These are phyloP conservation scores for Globia sparganii DNA, from an alignment of 2,888 invertebrate species.

Conservation along the genomic window DNA sequence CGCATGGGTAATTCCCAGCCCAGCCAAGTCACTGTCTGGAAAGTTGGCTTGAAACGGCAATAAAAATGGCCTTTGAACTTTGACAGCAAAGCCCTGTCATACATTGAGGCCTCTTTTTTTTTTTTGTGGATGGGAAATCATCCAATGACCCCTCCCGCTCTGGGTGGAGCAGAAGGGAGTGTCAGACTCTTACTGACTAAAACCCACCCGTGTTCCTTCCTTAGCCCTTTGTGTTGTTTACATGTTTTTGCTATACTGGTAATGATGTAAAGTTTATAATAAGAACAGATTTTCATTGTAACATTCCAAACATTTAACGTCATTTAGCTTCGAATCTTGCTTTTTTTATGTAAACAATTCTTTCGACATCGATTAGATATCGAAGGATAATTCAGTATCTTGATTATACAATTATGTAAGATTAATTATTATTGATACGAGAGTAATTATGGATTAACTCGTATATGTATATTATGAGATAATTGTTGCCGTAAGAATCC, in stretches of 20 bases:
- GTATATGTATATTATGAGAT: not conserved
- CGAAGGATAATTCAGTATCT: not conserved
- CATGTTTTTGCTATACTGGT: not conserved
- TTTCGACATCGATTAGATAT: slow-evolving; percentile 7
- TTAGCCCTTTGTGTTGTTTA: too few relatives aligned
- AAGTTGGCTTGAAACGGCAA: not conserved
- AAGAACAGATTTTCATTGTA: not conserved
- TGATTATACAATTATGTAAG: not conserved
- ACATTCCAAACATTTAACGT: not conserved
- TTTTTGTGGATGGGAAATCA: too few relatives aligned
- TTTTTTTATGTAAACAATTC: not conserved
- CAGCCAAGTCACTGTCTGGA: not conserved
- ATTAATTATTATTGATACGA: not conserved
- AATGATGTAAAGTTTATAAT: slow-evolving; percentile 13
- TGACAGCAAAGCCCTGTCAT: not conserved
- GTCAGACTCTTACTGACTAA: too few relatives aligned
- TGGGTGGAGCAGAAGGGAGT: too few relatives aligned
- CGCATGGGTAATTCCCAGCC: not conserved
- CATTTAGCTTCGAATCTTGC: not conserved
- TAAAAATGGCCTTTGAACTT: not conserved
- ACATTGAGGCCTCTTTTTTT: not conserved
- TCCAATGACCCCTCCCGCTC: too few relatives aligned
- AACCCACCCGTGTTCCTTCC: too few relatives aligned
- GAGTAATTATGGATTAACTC: not conserved
- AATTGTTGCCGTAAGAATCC: not conserved